These are phyloP conservation scores for Dinoponera quadriceps DNA, from an alignment of 1,140 invertebrate species.

Conservation along the genomic window DNA sequence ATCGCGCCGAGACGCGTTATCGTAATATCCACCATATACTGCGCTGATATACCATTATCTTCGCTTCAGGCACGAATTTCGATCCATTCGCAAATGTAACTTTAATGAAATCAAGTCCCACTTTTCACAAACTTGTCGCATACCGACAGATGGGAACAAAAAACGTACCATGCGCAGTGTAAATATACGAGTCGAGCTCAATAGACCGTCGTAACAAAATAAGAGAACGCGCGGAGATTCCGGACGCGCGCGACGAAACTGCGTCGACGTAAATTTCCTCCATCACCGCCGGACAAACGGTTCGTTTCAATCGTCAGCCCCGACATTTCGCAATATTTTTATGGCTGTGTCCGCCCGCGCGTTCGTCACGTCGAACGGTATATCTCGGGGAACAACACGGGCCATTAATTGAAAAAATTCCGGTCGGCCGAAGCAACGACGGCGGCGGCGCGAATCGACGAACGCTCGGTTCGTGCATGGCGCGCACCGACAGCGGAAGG, in stretches of 20 bases:
- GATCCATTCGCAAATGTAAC: background rate
- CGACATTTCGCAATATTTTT: constrained; percentile 56
- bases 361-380: constrained; percentile 40
- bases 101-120: background rate
- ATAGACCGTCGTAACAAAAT: constrained; percentile 23
- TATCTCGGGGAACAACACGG: constrained; percentile 38
- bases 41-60: background rate
- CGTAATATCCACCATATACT: background rate
- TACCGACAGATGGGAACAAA: too few relatives aligned
- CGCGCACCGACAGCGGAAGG: constrained; percentile 19
- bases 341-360: constrained; percentile 4
- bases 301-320: constrained; percentile 53
- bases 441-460: constrained; percentile 16
- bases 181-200: constrained; percentile 39
- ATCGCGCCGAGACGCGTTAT: background rate
- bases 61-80: background rate
- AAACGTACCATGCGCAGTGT: background rate
- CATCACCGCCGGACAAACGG: constrained; percentile 38
- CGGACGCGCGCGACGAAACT: constrained; percentile 23
- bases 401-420: constrained; percentile 63
- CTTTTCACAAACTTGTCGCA: too few relatives aligned
- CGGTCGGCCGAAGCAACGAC: background rate
- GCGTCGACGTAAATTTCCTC: constrained; percentile 48
- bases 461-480: constrained; percentile 25
- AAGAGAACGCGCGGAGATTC: background rate